A percentile compares a stretch with the other conserved stretches of the same genome.
Evolutionary conservation across 2,888 invertebrate genomes (phyloP).

Genomic region (Phymatocera aterrima): DNA sequence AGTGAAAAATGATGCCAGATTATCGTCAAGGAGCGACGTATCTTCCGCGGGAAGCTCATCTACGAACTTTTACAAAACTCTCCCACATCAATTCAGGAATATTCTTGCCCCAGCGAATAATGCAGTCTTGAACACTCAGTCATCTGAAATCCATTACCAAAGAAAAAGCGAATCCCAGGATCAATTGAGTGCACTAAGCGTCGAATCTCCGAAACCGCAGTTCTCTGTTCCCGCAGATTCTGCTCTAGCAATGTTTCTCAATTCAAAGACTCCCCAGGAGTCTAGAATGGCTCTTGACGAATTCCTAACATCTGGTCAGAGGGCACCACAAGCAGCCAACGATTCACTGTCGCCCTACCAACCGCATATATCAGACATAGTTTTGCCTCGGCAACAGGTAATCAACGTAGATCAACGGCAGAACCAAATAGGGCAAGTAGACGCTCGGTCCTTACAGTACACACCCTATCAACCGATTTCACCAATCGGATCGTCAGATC

Average conservation of each 20-base stretch:
- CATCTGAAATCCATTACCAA: not conserved
- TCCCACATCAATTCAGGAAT: not conserved
- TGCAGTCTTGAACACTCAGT: not conserved
- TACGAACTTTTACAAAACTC: conserved; percentile 20
- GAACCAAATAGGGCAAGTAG: not conserved
- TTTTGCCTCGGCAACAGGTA: conserved; percentile 33
- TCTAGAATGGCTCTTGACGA: conserved; percentile 64
- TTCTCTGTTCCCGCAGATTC: conserved; percentile 46
- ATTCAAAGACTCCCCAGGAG: conserved; percentile 67
- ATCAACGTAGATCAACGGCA: not conserved
- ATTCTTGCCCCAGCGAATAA: not conserved
- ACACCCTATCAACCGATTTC: not conserved
- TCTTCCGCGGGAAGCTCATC: not conserved
- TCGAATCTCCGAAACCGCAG: conserved; percentile 9
- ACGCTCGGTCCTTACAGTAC: not conserved
- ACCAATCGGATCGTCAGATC: not conserved
- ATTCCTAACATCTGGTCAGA: conserved; percentile 56
- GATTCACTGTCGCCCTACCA: not conserved
- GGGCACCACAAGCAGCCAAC: not conserved
- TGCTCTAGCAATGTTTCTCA: conserved; percentile 63
- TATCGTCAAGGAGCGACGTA: not conserved
- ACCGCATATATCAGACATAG: conserved; percentile 41
- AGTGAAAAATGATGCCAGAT: not conserved
- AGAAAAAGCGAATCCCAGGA: not conserved
- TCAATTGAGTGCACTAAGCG: not conserved